phyloP scores from a whole-genome alignment of 2,797 vertebrate genomes.

The Enteromius anoplus region DNA sequence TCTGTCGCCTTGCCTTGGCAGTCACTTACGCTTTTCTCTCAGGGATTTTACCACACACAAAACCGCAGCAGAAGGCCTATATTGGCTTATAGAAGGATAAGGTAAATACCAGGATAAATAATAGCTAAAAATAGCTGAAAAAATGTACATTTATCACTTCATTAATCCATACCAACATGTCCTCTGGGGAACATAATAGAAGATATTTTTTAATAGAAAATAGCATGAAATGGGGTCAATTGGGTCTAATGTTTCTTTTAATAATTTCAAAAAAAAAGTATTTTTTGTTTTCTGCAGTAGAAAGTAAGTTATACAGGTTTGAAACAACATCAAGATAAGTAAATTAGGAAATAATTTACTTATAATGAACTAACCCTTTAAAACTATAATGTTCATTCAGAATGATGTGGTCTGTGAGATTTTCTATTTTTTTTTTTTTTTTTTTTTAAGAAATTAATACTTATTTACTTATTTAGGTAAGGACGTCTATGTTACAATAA shows the following conservation, averaged over 20 bases:
- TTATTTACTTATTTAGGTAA: background rate
- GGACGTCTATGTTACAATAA: background rate
- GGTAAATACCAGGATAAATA: background rate
- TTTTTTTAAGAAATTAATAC: background rate
- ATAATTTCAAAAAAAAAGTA: background rate
- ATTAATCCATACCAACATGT: background rate
- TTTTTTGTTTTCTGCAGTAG: background rate
- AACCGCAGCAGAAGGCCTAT: constrained; percentile 24
- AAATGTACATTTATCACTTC: background rate
- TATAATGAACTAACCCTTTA: background rate
- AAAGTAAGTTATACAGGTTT: background rate
- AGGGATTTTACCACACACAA: constrained; percentile 21
- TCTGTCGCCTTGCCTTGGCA: constrained; percentile 48
- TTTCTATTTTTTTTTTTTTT: too few relatives aligned
- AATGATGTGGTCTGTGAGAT: background rate
- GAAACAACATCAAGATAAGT: background rate
- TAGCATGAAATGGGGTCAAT: background rate
- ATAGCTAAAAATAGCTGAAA: background rate
- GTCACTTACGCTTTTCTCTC: constrained; percentile 45
- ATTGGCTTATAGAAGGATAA: background rate
- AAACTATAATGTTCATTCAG: background rate
- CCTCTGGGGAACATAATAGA: background rate
- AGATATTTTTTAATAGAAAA: background rate
- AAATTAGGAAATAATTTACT: background rate
- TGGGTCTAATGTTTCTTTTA: background rate